Base-by-base conservation (phyloP, 2,888 invertebrate genomes). In the Spicauda simplicius region DNA sequence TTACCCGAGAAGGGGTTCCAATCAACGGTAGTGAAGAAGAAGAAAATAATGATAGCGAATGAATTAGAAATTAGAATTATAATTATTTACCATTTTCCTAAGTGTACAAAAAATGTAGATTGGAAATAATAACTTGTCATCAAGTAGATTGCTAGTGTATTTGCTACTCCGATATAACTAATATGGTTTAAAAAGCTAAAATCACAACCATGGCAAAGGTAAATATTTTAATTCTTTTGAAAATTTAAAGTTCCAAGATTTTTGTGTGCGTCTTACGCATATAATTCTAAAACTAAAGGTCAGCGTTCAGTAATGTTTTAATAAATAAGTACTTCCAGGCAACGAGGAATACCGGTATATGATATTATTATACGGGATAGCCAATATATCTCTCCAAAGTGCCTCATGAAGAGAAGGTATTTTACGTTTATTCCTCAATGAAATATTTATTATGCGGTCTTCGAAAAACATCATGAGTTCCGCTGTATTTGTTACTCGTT, bases 381-480 rank as follows among this genome's bases (percentile, higher is more conserved):
- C 70, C 70, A 72, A 71, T 74, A 73, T 71, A 73, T 74, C 53
- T 72, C 45, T 25, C 58, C n/a, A 48, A 72, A 71, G 70, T 67
- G 54, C 33, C 71, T 70, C 73, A 69, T 73, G 72, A 71, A 60
- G 68, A 69, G 59, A 60, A 57, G 62, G 64, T 63, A 69, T 72
- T 71, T 69, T 68, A 59, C 71, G 71, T 76, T 76, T 72, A 74
- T 73, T 70, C 59, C 72, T 62, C 74, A 65, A 74, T 76, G 72
- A 74, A 73, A 74, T 73, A 73, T 74, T 75, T 64, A 71, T 72
- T 74, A 71, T 70, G 71, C 57, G 66, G 58, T 56, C 62, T 63
- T 56, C 55, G 64, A 63, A 70, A 69, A 71, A 73, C 57, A 71
- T 70, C 67, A 59, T 54, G 48, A 68, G 69, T 68, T 33, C 64